Percentiles rank a stretch among this genome's conserved stretches.
phyloP scores from a whole-genome alignment of 2,797 vertebrate species.

The Acanthiza pusilla region DNA sequence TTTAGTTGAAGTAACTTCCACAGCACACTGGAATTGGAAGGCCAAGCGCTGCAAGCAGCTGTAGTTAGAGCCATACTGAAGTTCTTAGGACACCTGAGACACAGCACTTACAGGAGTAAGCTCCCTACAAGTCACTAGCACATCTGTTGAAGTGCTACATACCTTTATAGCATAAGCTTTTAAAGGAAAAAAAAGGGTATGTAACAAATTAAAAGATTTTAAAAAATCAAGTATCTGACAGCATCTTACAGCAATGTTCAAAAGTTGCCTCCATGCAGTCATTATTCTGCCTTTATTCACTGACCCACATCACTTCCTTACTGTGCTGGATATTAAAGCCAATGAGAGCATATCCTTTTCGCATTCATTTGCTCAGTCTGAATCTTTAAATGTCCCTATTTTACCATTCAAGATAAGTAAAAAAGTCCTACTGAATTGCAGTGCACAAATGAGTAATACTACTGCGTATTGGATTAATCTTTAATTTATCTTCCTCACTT shows the following conservation, averaged over 20 bases:
- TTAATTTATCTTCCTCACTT: not conserved
- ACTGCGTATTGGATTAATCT: not conserved
- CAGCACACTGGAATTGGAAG: not conserved
- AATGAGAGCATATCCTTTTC: not conserved
- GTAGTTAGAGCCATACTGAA: not conserved
- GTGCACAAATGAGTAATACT: not conserved
- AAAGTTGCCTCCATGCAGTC: not conserved
- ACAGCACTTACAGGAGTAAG: not conserved
- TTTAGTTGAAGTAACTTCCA: not conserved
- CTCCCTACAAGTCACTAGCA: not conserved
- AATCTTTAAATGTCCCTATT: not conserved
- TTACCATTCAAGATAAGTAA: not conserved
- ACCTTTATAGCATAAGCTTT: not conserved
- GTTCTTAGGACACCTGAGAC: not conserved
- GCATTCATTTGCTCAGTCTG: not conserved
- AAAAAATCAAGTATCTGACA: not conserved
- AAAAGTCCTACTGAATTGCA: not conserved
- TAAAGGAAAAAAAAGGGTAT: not conserved
- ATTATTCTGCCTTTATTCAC: slow-evolving; percentile 19
- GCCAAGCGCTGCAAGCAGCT: not conserved
- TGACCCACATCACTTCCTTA: not conserved
- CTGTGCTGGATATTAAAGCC: not conserved
- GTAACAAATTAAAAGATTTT: not conserved
- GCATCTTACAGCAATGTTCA: not conserved
- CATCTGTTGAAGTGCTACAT: not conserved